Base-by-base conservation (phyloP, 2,113 vertebrate genomes). In the Vimba vimba region DNA sequence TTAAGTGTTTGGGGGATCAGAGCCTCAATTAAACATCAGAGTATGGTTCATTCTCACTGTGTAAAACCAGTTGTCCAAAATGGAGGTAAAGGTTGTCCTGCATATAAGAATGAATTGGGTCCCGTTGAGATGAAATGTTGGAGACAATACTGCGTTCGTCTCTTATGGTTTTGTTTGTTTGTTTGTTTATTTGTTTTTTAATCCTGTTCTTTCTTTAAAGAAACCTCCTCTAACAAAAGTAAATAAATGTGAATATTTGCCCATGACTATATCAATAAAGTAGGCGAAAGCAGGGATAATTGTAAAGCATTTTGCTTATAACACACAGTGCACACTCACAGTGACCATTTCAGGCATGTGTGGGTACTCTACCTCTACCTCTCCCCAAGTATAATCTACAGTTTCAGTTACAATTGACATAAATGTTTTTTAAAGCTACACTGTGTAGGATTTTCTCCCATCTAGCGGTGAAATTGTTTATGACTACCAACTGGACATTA, bases 1-100 rank as follows among this genome's bases (percentile, higher is more conserved):
- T 12, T 90, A 57, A 86, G 91, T 91, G 94, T 87, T 93, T 82
- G 90, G 94, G 95, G 95, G 47, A 95, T 96, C 95, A 96, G 96
- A 95, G 93, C 91, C 92, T 91, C 84, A 88, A 89, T 95, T 94
- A 96, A 96, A 94, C 93, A 91, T 91, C 91, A 88, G 89, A 95
- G 92, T 73, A 62, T 90, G 80, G 71, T 93, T 87, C 92, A 86
- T 64, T 89, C 78, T 68, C 59, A 50, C 68, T 76, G 30, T 69
- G 23, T 25, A 71, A 71, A 87, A 66, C 68, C 69, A 60, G 69
- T 62, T 50, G 84, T 75, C 71, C 60, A 52, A 25, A 74, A 78
- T 39, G 13, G 21, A 64, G 82, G 52, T 27, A 36, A 64, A 71
- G 36, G 30, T 23, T 79, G 33, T 15, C 47, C 30, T 52, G 76